Percentiles rank a stretch among this genome's conserved stretches.
Evolutionary conservation across 2,888 invertebrate genomes (phyloP).

Genomic region (Galerucella calmariensis): DNA sequence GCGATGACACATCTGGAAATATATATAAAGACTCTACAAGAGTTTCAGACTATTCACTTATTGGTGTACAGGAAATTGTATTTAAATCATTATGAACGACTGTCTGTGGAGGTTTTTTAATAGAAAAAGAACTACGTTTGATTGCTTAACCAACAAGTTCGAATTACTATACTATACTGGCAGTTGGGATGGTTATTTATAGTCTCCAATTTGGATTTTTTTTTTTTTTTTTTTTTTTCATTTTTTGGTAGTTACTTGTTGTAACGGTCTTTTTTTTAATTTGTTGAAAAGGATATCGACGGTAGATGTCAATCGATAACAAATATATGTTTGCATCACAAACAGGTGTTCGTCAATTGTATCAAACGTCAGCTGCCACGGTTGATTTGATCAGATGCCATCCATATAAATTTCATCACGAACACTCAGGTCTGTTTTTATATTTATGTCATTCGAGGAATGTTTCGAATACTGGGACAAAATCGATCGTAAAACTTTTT

Average conservation of each 20-base stretch:
- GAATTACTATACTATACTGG: constrained; percentile 15
- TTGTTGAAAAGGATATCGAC: constrained; percentile 37
- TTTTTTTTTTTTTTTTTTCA: too few relatives aligned
- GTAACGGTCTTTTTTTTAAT: background rate
- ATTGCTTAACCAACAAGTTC: constrained; percentile 34
- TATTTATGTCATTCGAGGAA: constrained; percentile 14
- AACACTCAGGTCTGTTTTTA: constrained; percentile 25
- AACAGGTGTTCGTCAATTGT: constrained; percentile 50
- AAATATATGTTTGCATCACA: constrained; percentile 40
- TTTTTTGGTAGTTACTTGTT: too few relatives aligned
- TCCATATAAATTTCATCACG: constrained; percentile 38
- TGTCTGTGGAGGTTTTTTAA: constrained; percentile 32
- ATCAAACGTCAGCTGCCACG: constrained; percentile 45
- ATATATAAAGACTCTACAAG: constrained; percentile 33
- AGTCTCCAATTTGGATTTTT: background rate
- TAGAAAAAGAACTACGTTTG: constrained; percentile 29
- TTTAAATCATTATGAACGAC: constrained; percentile 44
- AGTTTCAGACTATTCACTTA: constrained; percentile 35
- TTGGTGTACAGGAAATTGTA: constrained; percentile 47
- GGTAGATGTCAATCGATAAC: constrained; percentile 42
- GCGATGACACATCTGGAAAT: constrained; percentile 46
- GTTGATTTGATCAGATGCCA: constrained; percentile 41
- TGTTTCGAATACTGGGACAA: constrained; percentile 26
- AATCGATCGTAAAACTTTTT: constrained; percentile 22
- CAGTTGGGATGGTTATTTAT: constrained; percentile 29